These are phyloP conservation scores for Pangasius djambal DNA, from an alignment of 2,797 vertebrate genomes.

Conservation along the genomic window DNA sequence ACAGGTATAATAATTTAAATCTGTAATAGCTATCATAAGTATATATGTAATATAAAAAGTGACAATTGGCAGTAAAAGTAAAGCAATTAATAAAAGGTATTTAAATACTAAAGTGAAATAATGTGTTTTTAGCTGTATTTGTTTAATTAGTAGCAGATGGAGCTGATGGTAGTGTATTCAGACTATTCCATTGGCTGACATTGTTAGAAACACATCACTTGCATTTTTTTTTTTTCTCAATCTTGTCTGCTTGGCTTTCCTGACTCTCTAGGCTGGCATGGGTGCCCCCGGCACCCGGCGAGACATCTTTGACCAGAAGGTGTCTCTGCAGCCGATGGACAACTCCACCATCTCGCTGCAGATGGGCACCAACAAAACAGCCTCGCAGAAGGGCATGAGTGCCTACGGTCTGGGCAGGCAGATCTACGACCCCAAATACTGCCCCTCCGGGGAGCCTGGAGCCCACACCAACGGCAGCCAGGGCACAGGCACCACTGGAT, in stretches of 20 bases:
- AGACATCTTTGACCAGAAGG: slow-evolving; percentile 88
- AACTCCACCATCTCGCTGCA: slow-evolving; percentile 86
- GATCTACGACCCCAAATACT: slow-evolving; percentile 88
- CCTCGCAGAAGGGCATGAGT: slow-evolving; percentile 87
- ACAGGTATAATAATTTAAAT: too few species aligned
- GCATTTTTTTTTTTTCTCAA: too few species aligned
- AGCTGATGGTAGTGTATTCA: background rate
- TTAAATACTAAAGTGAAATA: background rate
- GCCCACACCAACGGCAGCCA: slow-evolving; percentile 90
- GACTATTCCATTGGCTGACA: background rate
- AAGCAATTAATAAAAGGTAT: background rate
- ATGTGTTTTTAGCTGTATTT: background rate
- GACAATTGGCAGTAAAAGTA: background rate
- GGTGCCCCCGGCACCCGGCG: slow-evolving; percentile 84
- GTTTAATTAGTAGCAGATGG: background rate
- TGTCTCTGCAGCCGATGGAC: slow-evolving; percentile 80
- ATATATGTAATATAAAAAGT: background rate
- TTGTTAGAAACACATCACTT: background rate
- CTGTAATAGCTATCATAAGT: background rate
- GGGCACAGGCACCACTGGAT: slow-evolving; percentile 91
- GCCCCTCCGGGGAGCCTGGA: slow-evolving; percentile 83
- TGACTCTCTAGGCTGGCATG: slow-evolving; percentile 80
- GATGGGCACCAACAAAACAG: slow-evolving; percentile 89
- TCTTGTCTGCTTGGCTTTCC: background rate
- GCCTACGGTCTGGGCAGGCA: slow-evolving; percentile 86